Evolutionary conservation across 2,888 invertebrate genomes (phyloP), one percentile per base, ranked within the genome.

Genomic region (Phengaris alcon): DNA sequence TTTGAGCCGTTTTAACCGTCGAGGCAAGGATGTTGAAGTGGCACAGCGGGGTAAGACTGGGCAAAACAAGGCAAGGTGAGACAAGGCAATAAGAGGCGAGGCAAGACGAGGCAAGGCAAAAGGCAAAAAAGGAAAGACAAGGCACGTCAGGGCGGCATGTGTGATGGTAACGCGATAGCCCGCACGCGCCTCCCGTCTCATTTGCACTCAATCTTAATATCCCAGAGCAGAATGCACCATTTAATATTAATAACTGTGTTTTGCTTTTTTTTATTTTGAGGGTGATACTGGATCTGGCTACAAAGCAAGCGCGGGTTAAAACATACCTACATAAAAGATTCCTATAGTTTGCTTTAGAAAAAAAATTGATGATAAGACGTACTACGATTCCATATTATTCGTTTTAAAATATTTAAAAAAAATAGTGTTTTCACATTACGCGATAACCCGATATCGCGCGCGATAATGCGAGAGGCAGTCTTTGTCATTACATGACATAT

Each of bases 141-240:
- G 90, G 88, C 85, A 87, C 86, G 84, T 86, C 84, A 82, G 15
- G 54, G 52, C 72, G 72, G 72, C 72, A 72, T 72, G 54, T 72
- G 72, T 52, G 72, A 54, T 35, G 72, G 72, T 72, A 72, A 72
- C 72, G 35, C 22, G 72, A 72, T 52, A 52, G 52, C 54, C 54
- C 51, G 70, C 75, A 75, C 75, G 75, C 75, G 75, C 75, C 75
- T 57, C 13, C 48, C 70, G 75, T 57, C 22, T 81, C 78, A 78
- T 79, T 79, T 79, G 79, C 79, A 76, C 75, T 70, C 90, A 90
- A 91, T 91, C 90, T 91, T 90, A 91, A 91, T 90, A 90, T 88
- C 86, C 79, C 81, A 78, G 84, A 82, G 84, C 70, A 76, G 83
- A 84, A 91, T 91, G 93, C 93, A 88, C 85, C 90, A 93, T 93